phyloP scores from a whole-genome alignment of 2,888 invertebrate genomes.

The Andrena hattorfiana region DNA sequence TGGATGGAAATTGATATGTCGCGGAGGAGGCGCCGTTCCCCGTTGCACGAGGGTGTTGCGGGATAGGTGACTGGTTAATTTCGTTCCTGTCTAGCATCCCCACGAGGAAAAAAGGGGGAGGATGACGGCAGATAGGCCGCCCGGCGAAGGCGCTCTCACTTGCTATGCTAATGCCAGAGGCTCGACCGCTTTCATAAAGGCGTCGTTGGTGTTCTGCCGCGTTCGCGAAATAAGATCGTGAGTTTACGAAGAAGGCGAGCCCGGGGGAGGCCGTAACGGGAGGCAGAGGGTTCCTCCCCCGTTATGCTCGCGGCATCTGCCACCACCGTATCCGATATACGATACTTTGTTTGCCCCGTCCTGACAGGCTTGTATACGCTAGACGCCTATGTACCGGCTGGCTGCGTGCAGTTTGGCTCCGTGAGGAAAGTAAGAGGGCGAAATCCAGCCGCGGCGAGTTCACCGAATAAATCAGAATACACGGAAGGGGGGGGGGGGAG shows the following conservation, averaged over 20 bases:
- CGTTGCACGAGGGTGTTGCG: no score
- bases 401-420: constrained; percentile 25
- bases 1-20: constrained; percentile 2
- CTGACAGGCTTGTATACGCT: constrained; percentile 51
- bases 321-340: constrained; percentile 74
- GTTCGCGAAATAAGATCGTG: constrained; percentile 73
- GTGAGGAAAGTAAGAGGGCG: constrained; percentile 23
- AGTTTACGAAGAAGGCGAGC: constrained; percentile 57
- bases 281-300: constrained; percentile 48
- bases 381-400: constrained; percentile 24
- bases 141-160: constrained; percentile 54
- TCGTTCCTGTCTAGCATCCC: constrained; percentile 7
- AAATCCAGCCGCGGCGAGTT: constrained; percentile 63
- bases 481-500: constrained; percentile 2
- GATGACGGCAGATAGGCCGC: neutral
- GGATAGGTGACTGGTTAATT: constrained; percentile 30
- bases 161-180: constrained; percentile 70
- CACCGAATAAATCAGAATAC: constrained; percentile 78
- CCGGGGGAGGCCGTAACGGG: constrained; percentile 19
- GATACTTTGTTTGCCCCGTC: constrained; percentile 73
- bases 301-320: constrained; percentile 79
- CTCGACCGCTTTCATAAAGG: constrained; percentile 73
- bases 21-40: neutral
- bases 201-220: constrained; percentile 55
- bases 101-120: neutral